Evolutionary conservation across 1,140 invertebrate genomes (phyloP).

Genomic region (Charaxes varanes): DNA sequence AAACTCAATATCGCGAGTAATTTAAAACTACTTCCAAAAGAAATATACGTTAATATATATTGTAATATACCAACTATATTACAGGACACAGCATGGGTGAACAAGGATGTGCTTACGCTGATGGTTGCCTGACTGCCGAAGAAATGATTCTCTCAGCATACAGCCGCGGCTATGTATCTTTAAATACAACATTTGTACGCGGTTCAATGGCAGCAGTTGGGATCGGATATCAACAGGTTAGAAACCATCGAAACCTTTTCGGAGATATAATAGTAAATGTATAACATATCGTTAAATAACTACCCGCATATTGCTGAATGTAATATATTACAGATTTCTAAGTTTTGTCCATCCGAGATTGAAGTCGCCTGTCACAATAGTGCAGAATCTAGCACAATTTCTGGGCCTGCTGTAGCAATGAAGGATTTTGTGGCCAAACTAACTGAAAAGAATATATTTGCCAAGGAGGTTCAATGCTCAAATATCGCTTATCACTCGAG

Average conservation of each 20-base stretch:
- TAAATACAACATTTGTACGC: conserved; percentile 23
- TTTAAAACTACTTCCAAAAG: too few relatives aligned
- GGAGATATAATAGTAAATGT: neutral
- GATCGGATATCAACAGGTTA: conserved; percentile 68
- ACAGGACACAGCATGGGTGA: conserved; percentile 85
- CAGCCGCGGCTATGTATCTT: conserved; percentile 20
- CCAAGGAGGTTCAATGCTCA: conserved; percentile 80
- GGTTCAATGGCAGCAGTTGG: conserved; percentile 50
- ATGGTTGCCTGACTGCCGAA: conserved; percentile 85
- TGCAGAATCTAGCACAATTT: conserved; percentile 83
- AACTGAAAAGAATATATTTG: conserved; percentile 81
- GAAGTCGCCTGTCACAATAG: conserved; percentile 87
- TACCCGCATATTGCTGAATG: neutral
- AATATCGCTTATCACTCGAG: conserved; percentile 86
- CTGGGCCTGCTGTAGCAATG: conserved; percentile 80
- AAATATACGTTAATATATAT: too few relatives aligned
- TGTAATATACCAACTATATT: too few relatives aligned
- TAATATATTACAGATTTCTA: conserved; percentile 51
- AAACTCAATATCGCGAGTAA: too few relatives aligned
- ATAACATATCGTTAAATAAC: neutral
- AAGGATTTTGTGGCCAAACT: conserved; percentile 77
- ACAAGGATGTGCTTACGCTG: conserved; percentile 89
- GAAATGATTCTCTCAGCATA: conserved; percentile 84
- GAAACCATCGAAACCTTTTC: neutral
- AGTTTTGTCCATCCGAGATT: conserved; percentile 76